These are phyloP conservation scores for Alauda arvensis DNA, from an alignment of 2,797 vertebrate genomes.

Conservation along the genomic window DNA sequence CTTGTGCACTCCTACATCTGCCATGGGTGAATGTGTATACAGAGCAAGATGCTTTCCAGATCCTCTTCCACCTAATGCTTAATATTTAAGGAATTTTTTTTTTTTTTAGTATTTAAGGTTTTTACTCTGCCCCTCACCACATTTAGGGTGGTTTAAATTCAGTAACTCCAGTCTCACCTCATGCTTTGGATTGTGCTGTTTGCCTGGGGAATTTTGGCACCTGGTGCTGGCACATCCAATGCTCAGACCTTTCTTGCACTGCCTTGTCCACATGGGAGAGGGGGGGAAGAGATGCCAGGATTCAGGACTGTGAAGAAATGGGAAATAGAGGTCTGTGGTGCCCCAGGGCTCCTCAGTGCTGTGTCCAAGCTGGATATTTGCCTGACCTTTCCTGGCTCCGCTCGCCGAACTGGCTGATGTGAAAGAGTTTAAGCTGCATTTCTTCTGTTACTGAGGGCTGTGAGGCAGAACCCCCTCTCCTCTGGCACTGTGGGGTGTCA, in stretches of 20 bases:
- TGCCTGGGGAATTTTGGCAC: neutral
- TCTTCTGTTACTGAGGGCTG: neutral
- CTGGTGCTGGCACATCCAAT: neutral
- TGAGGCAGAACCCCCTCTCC: neutral
- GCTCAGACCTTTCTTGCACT: neutral
- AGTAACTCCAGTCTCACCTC: neutral
- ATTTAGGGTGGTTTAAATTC: neutral
- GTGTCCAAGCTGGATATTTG: neutral
- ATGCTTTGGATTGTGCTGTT: rapidly evolving
- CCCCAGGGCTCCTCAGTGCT: neutral
- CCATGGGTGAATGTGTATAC: rapidly evolving
- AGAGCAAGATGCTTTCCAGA: neutral
- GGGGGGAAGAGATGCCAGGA: neutral
- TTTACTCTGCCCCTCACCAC: neutral
- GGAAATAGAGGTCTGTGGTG: neutral
- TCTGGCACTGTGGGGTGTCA: neutral
- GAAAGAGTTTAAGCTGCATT: conserved; percentile 7
- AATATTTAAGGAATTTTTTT: neutral
- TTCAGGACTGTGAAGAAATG: neutral
- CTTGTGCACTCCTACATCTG: neutral
- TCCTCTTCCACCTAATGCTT: neutral
- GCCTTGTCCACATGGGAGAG: rapidly evolving
- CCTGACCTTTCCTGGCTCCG: neutral
- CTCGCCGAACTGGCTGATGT: rapidly evolving
- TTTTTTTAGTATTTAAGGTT: neutral